These are phyloP conservation scores for Perizoma flavofasciatum DNA, from an alignment of 2,888 invertebrate species.

Conservation along the genomic window DNA sequence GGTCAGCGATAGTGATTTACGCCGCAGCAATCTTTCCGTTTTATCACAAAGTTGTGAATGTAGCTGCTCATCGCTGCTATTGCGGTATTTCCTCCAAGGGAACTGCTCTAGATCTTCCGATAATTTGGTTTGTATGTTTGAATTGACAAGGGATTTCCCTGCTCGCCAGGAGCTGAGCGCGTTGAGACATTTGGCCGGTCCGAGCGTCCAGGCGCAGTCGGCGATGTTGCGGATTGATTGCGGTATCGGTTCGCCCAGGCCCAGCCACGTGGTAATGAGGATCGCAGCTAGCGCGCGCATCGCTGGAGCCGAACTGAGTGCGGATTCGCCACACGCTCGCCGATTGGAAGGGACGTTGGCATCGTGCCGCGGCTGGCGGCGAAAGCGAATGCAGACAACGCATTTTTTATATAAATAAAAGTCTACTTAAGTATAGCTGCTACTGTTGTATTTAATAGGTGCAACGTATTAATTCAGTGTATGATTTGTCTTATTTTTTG, in stretches of 20 bases:
- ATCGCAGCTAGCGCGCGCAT: conserved; percentile 76
- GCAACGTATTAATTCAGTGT: too few relatives aligned
- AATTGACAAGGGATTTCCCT: conserved; percentile 54
- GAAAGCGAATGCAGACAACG: conserved; percentile 49
- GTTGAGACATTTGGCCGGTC: conserved; percentile 80
- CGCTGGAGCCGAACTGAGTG: conserved; percentile 69
- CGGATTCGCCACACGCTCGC: conserved; percentile 42
- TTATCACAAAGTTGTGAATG: conserved; percentile 75
- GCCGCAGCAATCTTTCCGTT: conserved; percentile 77
- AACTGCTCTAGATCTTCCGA: conserved; percentile 63
- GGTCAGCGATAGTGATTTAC: conserved; percentile 75
- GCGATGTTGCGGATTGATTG: conserved; percentile 48
- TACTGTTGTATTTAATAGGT: background rate
- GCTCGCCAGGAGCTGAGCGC: conserved; percentile 83
- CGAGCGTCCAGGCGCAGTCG: conserved; percentile 61
- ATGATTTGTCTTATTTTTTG: too few relatives aligned
- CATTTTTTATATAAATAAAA: conserved; percentile 12
- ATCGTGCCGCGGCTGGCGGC: conserved; percentile 33
- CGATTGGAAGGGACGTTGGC: conserved; percentile 57
- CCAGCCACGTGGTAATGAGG: conserved; percentile 60
- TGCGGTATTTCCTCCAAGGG: conserved; percentile 69
- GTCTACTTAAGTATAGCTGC: too few relatives aligned
- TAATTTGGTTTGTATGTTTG: conserved; percentile 44
- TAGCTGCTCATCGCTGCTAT: conserved; percentile 74
- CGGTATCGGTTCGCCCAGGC: conserved; percentile 48